Percentiles rank a stretch among this genome's conserved stretches.
Conservation (phyloP, 2,113 vertebrate species). For the Acrocephalus arundinaceus region DNA sequence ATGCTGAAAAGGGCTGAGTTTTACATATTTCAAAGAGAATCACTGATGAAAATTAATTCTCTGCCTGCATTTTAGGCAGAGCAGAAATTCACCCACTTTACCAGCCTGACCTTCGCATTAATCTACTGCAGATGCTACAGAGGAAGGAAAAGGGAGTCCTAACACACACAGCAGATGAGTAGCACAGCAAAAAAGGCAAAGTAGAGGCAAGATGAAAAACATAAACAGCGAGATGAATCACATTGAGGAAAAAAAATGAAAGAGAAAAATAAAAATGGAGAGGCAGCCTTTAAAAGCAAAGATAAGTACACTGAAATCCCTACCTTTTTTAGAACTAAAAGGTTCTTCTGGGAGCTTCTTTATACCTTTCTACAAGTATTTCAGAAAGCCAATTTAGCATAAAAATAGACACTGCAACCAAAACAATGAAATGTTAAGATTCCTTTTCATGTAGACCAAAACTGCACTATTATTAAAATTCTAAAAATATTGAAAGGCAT, state of each 20-base stretch:
- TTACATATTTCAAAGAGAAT: not conserved
- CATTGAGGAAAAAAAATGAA: not conserved
- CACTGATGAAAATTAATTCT: not conserved
- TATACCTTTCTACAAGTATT: not conserved
- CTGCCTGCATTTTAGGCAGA: not conserved
- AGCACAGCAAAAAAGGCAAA: not conserved
- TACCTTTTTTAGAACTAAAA: not conserved
- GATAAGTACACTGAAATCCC: not conserved
- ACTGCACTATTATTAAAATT: no score
- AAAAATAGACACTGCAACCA: not conserved
- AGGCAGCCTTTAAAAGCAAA: not conserved
- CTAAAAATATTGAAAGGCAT: not conserved
- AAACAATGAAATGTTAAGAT: not conserved
- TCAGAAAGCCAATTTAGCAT: not conserved
- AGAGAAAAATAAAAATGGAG: not conserved
- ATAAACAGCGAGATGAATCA: not conserved
- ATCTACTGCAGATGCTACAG: not conserved
- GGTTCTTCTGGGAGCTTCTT: not conserved
- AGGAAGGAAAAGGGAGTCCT: not conserved
- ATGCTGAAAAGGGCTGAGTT: not conserved
- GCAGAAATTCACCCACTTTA: not conserved
- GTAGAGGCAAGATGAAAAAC: not conserved
- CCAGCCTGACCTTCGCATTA: not conserved
- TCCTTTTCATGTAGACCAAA: not conserved
- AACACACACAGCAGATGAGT: rapidly evolving